phyloP scores from a whole-genome alignment of 2,888 invertebrate species.

The Rhingia campestris region DNA sequence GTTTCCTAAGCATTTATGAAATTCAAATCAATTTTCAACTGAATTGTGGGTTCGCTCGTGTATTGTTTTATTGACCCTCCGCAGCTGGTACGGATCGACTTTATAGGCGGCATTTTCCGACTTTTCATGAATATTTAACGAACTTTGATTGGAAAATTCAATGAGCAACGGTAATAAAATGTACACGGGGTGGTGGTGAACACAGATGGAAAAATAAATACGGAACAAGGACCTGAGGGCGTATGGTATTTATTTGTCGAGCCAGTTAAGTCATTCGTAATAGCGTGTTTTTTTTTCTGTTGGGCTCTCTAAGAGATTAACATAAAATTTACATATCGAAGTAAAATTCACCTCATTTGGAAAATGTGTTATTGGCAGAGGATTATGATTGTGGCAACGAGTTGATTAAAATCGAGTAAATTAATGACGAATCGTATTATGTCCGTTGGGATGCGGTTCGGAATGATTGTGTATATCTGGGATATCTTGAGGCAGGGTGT shows the following conservation, averaged over 20 bases:
- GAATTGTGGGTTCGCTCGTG: constrained; percentile 40
- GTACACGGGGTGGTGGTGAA: constrained; percentile 6
- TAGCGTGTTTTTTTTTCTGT: constrained; percentile 39
- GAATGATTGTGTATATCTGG: neutral
- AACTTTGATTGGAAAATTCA: constrained; percentile 70
- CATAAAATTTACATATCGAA: constrained; percentile 33
- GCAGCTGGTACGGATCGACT: constrained; percentile 28
- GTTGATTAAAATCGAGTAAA: constrained; percentile 59
- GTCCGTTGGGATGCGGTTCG: neutral
- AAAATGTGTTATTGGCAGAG: constrained; percentile 40
- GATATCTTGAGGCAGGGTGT: neutral
- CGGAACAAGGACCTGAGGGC: neutral
- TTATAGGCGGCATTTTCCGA: constrained; percentile 45
- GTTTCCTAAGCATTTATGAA: constrained; percentile 2
- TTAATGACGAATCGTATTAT: constrained; percentile 54
- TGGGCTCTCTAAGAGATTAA: constrained; percentile 39
- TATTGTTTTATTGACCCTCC: constrained; percentile 50
- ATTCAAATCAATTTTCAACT: constrained; percentile 41
- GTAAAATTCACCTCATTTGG: constrained; percentile 28
- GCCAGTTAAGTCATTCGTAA: constrained; percentile 56
- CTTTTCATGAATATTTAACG: constrained; percentile 67
- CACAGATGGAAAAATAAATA: constrained; percentile 7
- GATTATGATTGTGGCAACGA: constrained; percentile 5
- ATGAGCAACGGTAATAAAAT: constrained; percentile 38
- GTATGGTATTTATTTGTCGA: constrained; percentile 49